Conservation (phyloP, 2,888 invertebrate species). For the Parochlus steinenii region DNA sequence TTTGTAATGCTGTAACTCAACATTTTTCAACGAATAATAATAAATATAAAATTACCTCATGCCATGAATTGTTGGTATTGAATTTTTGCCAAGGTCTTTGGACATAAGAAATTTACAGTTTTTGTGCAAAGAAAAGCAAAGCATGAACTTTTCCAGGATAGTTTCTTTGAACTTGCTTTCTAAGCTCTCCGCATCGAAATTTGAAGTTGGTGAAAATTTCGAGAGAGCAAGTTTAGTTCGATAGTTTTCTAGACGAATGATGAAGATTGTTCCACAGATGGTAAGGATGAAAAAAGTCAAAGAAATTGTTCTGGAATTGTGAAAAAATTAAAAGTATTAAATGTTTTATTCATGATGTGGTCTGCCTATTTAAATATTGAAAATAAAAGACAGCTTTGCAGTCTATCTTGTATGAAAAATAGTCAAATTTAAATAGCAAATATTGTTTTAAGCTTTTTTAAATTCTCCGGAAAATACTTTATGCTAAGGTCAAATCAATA, state of each 20-base stretch:
- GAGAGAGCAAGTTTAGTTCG: not conserved
- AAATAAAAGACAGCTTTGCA: too few species aligned
- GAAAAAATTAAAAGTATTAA: not conserved
- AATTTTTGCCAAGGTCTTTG: constrained; percentile 13
- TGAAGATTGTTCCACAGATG: constrained; percentile 10
- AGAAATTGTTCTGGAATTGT: constrained; percentile 9
- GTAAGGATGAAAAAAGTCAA: constrained; percentile 9
- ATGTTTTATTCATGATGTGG: not conserved
- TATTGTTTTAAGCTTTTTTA: not conserved
- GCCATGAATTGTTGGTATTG: constrained; percentile 16
- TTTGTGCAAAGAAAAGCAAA: constrained; percentile 14
- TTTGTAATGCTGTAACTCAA: too few species aligned
- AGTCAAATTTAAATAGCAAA: not conserved
- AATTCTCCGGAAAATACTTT: too few species aligned
- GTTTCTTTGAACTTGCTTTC: constrained; percentile 6
- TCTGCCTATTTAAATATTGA: not conserved
- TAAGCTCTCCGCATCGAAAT: constrained; percentile 1
- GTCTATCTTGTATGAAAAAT: too few species aligned
- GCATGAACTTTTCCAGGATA: constrained; percentile 13
- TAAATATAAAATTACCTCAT: constrained; percentile 22
- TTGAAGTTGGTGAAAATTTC: constrained; percentile 3
- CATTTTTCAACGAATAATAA: not conserved
- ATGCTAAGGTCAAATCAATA: too few species aligned
- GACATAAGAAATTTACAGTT: constrained; percentile 15
- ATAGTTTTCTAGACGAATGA: not conserved